phyloP scores from a whole-genome alignment of 1,140 invertebrate genomes.

The Kradibia gibbosae region DNA sequence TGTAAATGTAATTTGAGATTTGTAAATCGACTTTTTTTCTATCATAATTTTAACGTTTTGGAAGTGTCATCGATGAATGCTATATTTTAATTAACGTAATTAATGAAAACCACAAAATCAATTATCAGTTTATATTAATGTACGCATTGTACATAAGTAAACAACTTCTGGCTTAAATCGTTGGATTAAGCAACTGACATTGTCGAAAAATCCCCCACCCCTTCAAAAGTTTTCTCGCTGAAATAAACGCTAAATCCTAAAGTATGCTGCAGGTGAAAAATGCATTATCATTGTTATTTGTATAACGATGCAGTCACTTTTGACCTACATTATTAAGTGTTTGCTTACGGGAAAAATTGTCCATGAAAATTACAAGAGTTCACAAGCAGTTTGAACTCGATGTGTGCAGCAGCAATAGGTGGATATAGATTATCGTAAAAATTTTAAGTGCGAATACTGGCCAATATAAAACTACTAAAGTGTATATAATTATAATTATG shows the following conservation, averaged over 20 bases:
- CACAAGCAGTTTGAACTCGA: neutral
- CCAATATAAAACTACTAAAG: too few species aligned
- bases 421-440: too few species aligned
- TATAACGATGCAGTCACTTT: neutral
- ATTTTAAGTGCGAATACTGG: too few species aligned
- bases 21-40: neutral
- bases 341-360: constrained; percentile 13
- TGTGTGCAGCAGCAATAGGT: too few species aligned
- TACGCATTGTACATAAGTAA: neutral
- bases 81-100: constrained; percentile 27
- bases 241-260: constrained; percentile 9
- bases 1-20: neutral
- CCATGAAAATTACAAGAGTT: neutral
- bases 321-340: constrained; percentile 5
- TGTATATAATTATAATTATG: too few species aligned
- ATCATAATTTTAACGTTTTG: neutral
- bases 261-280: constrained; percentile 10
- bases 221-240: neutral
- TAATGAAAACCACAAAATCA: neutral
- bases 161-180: neutral
- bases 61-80: neutral
- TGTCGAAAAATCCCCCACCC: neutral
- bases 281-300: constrained; percentile 19
- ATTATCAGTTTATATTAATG: neutral
- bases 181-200: neutral